Evolutionary conservation across 2,888 invertebrate species (phyloP).

Genomic region (Leptinotarsa rubiginosa): DNA sequence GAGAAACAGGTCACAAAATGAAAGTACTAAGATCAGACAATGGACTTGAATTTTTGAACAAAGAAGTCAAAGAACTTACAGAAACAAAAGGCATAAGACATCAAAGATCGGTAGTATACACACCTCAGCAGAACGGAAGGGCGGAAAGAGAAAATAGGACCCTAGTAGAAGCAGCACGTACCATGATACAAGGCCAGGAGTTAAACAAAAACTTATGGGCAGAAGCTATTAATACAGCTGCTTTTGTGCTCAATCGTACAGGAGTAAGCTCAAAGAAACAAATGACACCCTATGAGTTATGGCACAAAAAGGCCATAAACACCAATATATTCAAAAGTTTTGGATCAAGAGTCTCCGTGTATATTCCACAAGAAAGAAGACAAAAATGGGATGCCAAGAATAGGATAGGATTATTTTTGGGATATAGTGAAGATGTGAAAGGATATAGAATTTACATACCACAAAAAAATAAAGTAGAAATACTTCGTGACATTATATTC

Average conservation of each 20-base stretch:
- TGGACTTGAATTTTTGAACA: constrained; percentile 55
- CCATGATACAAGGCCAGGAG: constrained; percentile 7
- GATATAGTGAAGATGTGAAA: constrained; percentile 55
- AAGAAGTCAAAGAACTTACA: constrained; percentile 44
- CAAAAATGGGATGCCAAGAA: constrained; percentile 58
- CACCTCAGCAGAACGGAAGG: constrained; percentile 56
- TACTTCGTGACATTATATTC: constrained; percentile 42
- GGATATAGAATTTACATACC: constrained; percentile 43
- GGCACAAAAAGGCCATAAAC: constrained; percentile 57
- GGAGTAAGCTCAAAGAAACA: constrained; percentile 38
- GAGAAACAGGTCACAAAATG: constrained; percentile 50
- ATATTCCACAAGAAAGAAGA: constrained; percentile 58
- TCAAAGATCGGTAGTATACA: constrained; percentile 54
- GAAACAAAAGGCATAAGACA: constrained; percentile 51
- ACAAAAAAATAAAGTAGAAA: constrained; percentile 40
- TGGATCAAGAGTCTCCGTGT: constrained; percentile 58
- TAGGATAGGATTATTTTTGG: constrained; percentile 56
- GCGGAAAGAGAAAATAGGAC: constrained; percentile 56
- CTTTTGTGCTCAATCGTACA: constrained; percentile 43
- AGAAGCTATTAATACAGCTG: constrained; percentile 54
- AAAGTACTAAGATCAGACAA: constrained; percentile 53
- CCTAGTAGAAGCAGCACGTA: constrained; percentile 37
- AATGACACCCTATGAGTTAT: constrained; percentile 59
- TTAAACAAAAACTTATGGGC: constrained; percentile 52
- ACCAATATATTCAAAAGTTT: constrained; percentile 58